phyloP scores from a whole-genome alignment of 1,140 invertebrate genomes.

The Lineus longissimus region DNA sequence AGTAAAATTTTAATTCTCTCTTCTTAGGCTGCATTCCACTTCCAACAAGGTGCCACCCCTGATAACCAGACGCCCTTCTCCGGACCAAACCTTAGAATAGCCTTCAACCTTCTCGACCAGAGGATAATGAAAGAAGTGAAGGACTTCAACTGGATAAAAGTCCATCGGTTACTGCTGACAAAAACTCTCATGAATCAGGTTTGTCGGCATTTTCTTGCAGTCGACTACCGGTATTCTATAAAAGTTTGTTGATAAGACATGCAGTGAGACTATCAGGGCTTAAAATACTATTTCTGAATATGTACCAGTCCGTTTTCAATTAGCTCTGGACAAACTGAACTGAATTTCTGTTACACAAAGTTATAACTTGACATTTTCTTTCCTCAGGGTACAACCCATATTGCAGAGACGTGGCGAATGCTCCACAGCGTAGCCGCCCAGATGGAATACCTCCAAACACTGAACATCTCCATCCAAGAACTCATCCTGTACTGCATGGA shows the following conservation, averaged over 20 bases:
- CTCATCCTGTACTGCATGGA: conserved; percentile 31
- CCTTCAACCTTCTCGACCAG: conserved; percentile 25
- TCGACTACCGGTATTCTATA: too few species aligned
- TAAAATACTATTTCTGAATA: too few species aligned
- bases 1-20: too few species aligned
- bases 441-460: conserved; percentile 33
- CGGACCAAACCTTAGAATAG: conserved; percentile 28
- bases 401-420: conserved; percentile 39
- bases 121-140: conserved; percentile 22
- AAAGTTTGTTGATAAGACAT: too few species aligned
- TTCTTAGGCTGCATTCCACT: conserved; percentile 44
- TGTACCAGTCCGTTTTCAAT: too few species aligned
- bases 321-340: too few species aligned
- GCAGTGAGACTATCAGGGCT: too few species aligned
- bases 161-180: conserved; percentile 35
- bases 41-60: conserved; percentile 39
- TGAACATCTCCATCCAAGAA: conserved; percentile 36
- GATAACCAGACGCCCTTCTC: conserved; percentile 30
- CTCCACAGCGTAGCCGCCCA: conserved; percentile 37
- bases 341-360: too few species aligned
- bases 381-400: conserved; percentile 17
- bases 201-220: not conserved
- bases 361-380: not conserved
- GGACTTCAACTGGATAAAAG: conserved; percentile 34
- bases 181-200: conserved; percentile 38